These are phyloP conservation scores for Channallabes apus DNA, from an alignment of 2,797 vertebrate genomes.

Conservation along the genomic window DNA sequence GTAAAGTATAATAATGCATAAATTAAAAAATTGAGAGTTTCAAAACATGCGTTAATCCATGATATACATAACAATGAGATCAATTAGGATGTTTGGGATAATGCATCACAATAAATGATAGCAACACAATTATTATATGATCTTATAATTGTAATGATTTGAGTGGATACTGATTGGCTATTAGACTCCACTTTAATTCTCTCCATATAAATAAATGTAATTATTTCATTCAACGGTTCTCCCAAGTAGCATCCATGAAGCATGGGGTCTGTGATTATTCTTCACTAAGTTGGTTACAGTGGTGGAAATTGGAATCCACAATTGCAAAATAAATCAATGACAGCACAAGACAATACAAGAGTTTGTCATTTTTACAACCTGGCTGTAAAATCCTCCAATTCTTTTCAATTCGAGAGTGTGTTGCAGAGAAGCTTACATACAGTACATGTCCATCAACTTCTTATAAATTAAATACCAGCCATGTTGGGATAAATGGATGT, in stretches of 20 bases:
- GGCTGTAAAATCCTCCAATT: neutral
- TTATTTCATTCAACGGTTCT: neutral
- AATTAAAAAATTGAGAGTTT: too few species aligned
- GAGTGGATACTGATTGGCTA: neutral
- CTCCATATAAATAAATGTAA: neutral
- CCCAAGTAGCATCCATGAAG: neutral
- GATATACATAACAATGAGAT: too few species aligned
- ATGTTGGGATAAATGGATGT: neutral
- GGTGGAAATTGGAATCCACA: neutral
- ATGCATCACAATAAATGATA: neutral
- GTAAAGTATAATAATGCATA: neutral
- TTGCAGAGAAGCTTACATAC: neutral
- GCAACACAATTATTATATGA: neutral
- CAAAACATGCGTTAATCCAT: too few species aligned
- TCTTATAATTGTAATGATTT: neutral
- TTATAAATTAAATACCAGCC: neutral
- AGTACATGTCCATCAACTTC: neutral
- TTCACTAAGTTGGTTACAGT: neutral
- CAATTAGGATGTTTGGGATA: neutral
- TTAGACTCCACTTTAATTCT: neutral
- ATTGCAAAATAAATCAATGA: neutral
- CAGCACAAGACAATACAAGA: neutral
- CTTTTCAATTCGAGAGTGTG: neutral
- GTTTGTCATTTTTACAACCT: neutral
- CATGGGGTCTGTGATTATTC: too few species aligned